Base-by-base conservation (phyloP, 2,113 vertebrate genomes). In the Gallinago paraguaiae region DNA sequence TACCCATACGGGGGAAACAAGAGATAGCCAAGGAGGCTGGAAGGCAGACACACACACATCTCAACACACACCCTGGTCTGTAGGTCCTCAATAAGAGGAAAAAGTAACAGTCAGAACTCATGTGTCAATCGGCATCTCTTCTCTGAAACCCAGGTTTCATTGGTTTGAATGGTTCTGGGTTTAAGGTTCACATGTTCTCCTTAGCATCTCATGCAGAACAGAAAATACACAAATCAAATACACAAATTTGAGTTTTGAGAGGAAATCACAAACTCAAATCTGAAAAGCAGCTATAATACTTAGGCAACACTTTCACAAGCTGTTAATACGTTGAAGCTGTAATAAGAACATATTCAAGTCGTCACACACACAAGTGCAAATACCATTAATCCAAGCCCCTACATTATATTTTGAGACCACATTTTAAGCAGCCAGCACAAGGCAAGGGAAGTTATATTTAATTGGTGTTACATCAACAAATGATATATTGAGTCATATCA, bases 141-240 rank as follows among this genome's bases (percentile, higher is more conserved):
- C 37, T 59, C 0, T 0, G 54, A 92, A 74, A 28, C 7, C 0
- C 63, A 70, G 23, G 20, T 63, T 80, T 67, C n/a, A n/a, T 3
- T 37, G 5, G 20, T 57, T 88, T 88, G n/a, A 74, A 57, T 39
- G 22, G 10, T 33, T 53, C 48, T 71, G 14, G 4, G 14, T 57
- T 90, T 86, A 75, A 88, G 19, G 25, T n/a, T 93, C 25, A 23
- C 39, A 37, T 41, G 39, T 69, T 87, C 59, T 81, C 27, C 27
- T 82, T 63, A 70, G 30, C 24, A 70, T 27, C 43, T 76, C 17
- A 11, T 24, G 22, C 31, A 85, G 33, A 87, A 84, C 33, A 82
- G 39, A 91, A 93, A 71, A 69, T 10, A 5, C 17, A 45, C 53
- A 30, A 53, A 53, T 53, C 17, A 53, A 28, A 43, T 17, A 70